Evolutionary conservation across 2,797 vertebrate species (phyloP), one percentile per base, ranked within the genome.

Genomic region (Malurus leucopterus): DNA sequence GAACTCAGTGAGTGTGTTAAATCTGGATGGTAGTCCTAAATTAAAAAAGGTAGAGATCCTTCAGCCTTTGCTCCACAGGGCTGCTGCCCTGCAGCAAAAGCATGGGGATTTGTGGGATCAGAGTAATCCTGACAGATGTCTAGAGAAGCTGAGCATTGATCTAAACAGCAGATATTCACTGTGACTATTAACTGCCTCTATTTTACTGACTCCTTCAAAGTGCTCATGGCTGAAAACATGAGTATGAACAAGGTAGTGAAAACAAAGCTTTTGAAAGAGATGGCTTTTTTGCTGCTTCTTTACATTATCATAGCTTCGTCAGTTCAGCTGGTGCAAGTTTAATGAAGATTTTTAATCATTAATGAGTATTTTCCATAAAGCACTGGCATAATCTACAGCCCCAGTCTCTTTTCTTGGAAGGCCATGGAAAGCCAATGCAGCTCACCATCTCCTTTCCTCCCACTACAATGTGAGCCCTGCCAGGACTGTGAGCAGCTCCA

Each of bases 401-500:
- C 27, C 40, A 30, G 13, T 43, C 34, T 88, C 8, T 51, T 32
- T 8, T 30, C 15, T 58, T 58, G 30, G 23, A 77, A 81, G n/a
- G 47, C 62, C 67, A 30, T 30, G 24, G 54, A 70, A 70, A 75
- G 20, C 38, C 47, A 15, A 1, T 26, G 30, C 27, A 64, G 23
- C 17, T 70, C 41, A 54, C 43, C 27, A n/a, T 8, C 68, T 81
- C 14, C 36, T 78, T 44, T 41, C 23, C 26, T 59, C 4, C 46
- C 34, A 24, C 27, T 2, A 0, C 40, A 61, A 0, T 2, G 1
- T 8, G 38, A 88, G 22, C 29, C 16, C 24, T 1, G 3, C 2
- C 0, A 26, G n/a, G 53, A 18, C 69, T 46, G 30, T 27, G 47
- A 49, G 47, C 21, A 34, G 9, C 46, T 80, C 40, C n/a, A 15